A percentile compares a stretch with the other conserved stretches of the same genome.
These are phyloP conservation scores for Kuschelorhynchus macadamiae DNA, from an alignment of 2,888 invertebrate species.

Conservation along the genomic window DNA sequence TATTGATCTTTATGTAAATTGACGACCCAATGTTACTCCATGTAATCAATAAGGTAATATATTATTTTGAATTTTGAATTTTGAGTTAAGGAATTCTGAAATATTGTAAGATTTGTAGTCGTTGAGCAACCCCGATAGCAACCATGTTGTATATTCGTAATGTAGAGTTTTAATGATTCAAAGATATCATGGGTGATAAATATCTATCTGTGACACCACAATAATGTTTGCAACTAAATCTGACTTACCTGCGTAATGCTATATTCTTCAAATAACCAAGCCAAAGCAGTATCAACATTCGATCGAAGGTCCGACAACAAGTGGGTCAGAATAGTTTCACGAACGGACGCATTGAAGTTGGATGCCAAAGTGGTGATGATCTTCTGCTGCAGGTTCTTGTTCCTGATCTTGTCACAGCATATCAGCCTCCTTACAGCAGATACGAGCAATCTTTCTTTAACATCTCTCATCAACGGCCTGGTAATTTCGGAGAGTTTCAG, in stretches of 20 bases:
- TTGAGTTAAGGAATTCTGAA: too few species aligned
- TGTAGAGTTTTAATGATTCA: too few species aligned
- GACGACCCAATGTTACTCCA: too few species aligned
- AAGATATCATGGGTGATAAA: too few species aligned
- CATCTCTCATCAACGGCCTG: slow-evolving; percentile 79
- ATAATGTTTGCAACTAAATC: not conserved
- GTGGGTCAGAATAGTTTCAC: slow-evolving; percentile 83
- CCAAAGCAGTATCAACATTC: slow-evolving; percentile 89
- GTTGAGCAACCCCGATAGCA: too few species aligned
- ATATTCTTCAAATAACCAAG: slow-evolving; percentile 97
- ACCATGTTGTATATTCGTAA: too few species aligned
- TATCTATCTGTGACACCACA: too few species aligned
- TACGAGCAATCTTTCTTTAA: slow-evolving; percentile 82
- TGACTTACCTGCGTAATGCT: slow-evolving; percentile 80
- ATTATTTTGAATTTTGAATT: too few species aligned
- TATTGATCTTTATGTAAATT: too few species aligned
- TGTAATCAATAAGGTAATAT: too few species aligned
- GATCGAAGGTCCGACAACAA: slow-evolving; percentile 88
- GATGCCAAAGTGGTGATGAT: slow-evolving; percentile 89
- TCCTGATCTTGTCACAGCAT: slow-evolving; percentile 37
- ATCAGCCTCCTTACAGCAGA: slow-evolving; percentile 65
- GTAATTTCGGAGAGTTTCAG: slow-evolving; percentile 89
- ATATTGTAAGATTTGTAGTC: too few species aligned
- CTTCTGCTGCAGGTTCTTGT: slow-evolving; percentile 72
- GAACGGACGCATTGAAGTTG: slow-evolving; percentile 84